Evolutionary conservation across 2,113 vertebrate species (phyloP).

Genomic region (Crotophaga sulcirostris): DNA sequence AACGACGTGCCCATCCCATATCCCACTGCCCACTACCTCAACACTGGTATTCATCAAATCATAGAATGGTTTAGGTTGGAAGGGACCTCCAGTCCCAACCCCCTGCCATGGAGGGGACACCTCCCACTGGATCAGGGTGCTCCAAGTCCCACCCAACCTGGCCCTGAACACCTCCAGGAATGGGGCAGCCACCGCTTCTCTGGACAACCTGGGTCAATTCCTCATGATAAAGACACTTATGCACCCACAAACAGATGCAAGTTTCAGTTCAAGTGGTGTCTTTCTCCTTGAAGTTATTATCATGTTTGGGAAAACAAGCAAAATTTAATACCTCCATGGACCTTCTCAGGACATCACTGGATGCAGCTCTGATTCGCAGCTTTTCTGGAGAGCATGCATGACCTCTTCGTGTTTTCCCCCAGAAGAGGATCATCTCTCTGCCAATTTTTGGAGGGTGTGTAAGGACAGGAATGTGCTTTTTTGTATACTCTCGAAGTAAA

Average conservation of each 20-base stretch:
- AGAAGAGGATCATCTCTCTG: neutral
- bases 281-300: neutral
- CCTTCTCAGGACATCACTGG: neutral
- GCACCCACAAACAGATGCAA: neutral
- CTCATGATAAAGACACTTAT: neutral
- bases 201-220: no score
- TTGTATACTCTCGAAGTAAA: neutral
- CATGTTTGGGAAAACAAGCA: neutral
- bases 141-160: no score
- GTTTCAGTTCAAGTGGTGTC: neutral
- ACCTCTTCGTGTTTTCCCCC: neutral
- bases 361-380: neutral
- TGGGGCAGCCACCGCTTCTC: no score
- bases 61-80: no score
- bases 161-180: no score
- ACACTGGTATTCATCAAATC: neutral
- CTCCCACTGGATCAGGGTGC: no score
- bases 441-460: constrained; percentile 40
- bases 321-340: neutral
- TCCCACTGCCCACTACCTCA: neutral
- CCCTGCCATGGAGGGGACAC: no score
- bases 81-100: no score
- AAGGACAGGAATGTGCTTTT: constrained; percentile 10
- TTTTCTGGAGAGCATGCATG: neutral
- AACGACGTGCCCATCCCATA: neutral